phyloP scores from a whole-genome alignment of 2,888 invertebrate species.

The Archaeoteleia sp. region DNA sequence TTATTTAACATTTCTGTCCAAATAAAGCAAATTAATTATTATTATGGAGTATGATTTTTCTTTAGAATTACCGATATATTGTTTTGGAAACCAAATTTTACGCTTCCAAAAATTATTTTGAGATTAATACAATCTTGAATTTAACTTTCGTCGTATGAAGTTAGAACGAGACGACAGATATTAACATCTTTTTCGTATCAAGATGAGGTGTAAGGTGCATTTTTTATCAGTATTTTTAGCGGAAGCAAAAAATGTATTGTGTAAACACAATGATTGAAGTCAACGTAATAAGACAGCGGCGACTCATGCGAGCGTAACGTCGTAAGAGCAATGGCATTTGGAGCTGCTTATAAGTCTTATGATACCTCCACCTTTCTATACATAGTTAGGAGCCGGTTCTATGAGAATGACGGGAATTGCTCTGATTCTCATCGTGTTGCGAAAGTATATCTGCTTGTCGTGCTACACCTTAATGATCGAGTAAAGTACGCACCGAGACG shows the following conservation, averaged over 20 bases:
- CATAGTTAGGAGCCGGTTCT: conserved; percentile 29
- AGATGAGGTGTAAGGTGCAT: too few relatives aligned
- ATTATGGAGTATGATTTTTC: too few relatives aligned
- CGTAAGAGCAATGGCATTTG: conserved; percentile 44
- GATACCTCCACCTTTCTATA: conserved; percentile 26
- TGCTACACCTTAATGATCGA: conserved; percentile 23
- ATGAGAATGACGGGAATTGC: conserved; percentile 48
- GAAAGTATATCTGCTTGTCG: conserved; percentile 29
- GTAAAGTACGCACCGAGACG: conserved; percentile 28
- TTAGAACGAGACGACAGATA: conserved; percentile 6
- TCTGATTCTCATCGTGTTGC: conserved; percentile 48
- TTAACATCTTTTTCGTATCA: conserved; percentile 7
- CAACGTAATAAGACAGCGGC: conserved; percentile 29
- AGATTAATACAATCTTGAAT: too few relatives aligned
- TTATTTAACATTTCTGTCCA: too few relatives aligned
- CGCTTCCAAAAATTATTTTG: too few relatives aligned
- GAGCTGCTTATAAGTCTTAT: conserved; percentile 25
- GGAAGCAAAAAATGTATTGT: conserved; percentile 26
- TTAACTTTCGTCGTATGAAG: too few relatives aligned
- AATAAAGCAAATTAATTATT: too few relatives aligned
- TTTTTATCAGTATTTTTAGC: too few relatives aligned
- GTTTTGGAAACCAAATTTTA: too few relatives aligned
- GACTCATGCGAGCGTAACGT: conserved; percentile 43
- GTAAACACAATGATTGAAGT: conserved; percentile 30
- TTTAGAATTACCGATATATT: too few relatives aligned